phyloP scores from a whole-genome alignment of 1,140 invertebrate genomes.

The Euborellia annulipes region DNA sequence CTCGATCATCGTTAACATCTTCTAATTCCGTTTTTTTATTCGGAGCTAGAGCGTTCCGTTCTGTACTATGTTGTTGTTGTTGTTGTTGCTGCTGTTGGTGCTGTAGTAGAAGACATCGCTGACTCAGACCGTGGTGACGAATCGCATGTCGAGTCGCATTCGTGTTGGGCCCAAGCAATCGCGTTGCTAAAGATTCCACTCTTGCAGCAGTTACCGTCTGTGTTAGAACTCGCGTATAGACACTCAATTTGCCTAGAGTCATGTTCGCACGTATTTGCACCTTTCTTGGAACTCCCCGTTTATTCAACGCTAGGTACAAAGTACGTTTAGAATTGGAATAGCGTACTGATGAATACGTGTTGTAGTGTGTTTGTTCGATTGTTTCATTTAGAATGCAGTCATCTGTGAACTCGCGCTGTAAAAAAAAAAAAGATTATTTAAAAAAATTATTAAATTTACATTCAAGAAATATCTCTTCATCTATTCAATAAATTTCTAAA shows the following conservation, averaged over 20 bases:
- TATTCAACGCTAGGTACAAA: conserved; percentile 58
- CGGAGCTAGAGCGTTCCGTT: neutral
- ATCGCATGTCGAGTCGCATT: neutral
- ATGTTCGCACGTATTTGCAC: conserved; percentile 47
- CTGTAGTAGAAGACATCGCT: neutral
- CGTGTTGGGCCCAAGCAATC: neutral
- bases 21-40: neutral
- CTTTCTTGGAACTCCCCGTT: conserved; percentile 46
- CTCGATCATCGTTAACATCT: neutral
- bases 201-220: conserved; percentile 40
- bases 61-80: neutral
- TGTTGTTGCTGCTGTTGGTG: neutral
- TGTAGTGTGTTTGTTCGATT: conserved; percentile 68
- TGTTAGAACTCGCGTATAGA: conserved; percentile 51
- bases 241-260: conserved; percentile 50
- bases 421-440: conserved; percentile 32
- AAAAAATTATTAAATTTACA: neutral
- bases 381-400: conserved; percentile 77
- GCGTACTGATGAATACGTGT: conserved; percentile 61
- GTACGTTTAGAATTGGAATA: conserved; percentile 54
- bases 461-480: neutral
- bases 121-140: neutral
- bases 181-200: conserved; percentile 24
- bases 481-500: no score
- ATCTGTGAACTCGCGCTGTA: conserved; percentile 62